Conservation (phyloP, 1,140 invertebrate genomes). For the Onthophagus taurus region DNA sequence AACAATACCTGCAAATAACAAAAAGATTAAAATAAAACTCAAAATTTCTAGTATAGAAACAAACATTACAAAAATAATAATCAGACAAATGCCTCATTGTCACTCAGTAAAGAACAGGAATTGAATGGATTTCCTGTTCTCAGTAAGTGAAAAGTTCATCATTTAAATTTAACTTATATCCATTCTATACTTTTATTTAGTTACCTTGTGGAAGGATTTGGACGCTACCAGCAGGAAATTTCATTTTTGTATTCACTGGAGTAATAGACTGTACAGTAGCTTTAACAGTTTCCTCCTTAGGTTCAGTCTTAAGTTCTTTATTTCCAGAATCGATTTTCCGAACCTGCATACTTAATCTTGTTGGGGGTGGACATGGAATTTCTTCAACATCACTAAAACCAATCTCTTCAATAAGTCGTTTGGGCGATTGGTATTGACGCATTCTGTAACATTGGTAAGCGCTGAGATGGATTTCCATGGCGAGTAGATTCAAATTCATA, state of each 20-base stretch:
- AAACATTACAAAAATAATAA: not conserved
- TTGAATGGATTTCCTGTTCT: slow-evolving; percentile 8
- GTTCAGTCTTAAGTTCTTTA: slow-evolving; percentile 14
- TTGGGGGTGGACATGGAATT: slow-evolving; percentile 56
- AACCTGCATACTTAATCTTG: slow-evolving; percentile 30
- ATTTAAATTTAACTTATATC: not conserved
- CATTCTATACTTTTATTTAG: not conserved
- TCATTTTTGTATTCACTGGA: slow-evolving; percentile 20
- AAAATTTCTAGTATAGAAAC: not conserved
- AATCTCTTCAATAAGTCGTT: slow-evolving; percentile 63
- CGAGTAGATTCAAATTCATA: slow-evolving; percentile 61
- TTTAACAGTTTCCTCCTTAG: slow-evolving; percentile 17
- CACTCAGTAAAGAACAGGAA: slow-evolving; percentile 5
- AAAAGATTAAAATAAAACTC: not conserved
- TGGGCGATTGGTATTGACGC: slow-evolving; percentile 59
- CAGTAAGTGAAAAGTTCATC: slow-evolving; percentile 4
- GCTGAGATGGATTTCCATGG: slow-evolving; percentile 61
- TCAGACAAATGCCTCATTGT: slow-evolving; percentile 12
- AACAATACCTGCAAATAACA: not conserved
- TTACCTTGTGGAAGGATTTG: slow-evolving; percentile 46
- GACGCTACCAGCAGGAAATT: slow-evolving; percentile 34
- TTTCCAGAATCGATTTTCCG: slow-evolving; percentile 16
- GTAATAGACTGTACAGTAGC: not conserved
- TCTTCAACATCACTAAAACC: slow-evolving; percentile 54
- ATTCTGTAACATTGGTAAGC: slow-evolving; percentile 79